A percentile compares a stretch with the other conserved stretches of the same genome.
Evolutionary conservation across 2,113 vertebrate species (phyloP).

Genomic region (Hemiscyllium ocellatum): DNA sequence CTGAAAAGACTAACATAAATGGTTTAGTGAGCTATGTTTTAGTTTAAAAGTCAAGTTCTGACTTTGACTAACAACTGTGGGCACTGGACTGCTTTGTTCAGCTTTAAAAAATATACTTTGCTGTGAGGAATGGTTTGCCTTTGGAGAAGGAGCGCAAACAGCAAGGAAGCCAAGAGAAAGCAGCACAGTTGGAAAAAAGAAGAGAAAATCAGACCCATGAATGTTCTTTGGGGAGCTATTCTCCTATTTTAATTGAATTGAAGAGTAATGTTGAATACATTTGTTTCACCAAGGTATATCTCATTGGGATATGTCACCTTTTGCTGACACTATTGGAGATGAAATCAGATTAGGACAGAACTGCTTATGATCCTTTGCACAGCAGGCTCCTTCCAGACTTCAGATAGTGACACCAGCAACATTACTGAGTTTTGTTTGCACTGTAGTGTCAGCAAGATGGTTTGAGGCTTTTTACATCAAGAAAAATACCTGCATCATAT

Average conservation of each 20-base stretch:
- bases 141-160: background rate
- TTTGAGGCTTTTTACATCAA: no score
- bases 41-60: background rate
- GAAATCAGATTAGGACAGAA: background rate
- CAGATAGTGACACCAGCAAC: background rate
- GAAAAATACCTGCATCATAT: no score
- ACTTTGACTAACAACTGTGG: background rate
- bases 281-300: background rate
- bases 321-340: background rate
- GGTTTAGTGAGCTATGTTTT: no score
- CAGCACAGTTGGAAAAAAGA: background rate
- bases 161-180: background rate
- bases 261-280: no score
- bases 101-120: background rate
- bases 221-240: background rate
- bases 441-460: background rate
- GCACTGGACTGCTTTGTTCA: background rate
- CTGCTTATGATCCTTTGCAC: background rate
- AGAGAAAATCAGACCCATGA: background rate
- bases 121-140: background rate
- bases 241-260: no score
- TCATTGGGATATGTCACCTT: background rate
- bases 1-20: no score
- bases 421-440: background rate
- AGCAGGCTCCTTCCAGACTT: background rate